A percentile compares a stretch with the other conserved stretches of the same genome.
phyloP scores from a whole-genome alignment of 2,797 vertebrate genomes.

The Buceros bicornis region DNA sequence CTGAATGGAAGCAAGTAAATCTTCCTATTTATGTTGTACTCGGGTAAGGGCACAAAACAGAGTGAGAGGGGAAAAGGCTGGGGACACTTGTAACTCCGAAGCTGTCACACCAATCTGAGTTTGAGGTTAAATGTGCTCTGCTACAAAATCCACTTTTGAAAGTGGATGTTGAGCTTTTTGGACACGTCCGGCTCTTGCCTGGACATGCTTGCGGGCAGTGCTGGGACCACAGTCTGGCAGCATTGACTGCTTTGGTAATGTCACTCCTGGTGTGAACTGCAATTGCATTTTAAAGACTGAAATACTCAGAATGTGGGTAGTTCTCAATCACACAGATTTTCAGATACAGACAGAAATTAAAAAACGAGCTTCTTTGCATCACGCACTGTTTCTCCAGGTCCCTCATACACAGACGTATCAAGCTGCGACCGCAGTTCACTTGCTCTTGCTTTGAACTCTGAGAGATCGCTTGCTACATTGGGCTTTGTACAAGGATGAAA shows the following conservation, averaged over 20 bases:
- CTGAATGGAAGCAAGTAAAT: not conserved
- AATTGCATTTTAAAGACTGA: not conserved
- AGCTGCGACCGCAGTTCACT: not conserved
- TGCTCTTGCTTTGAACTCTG: not conserved
- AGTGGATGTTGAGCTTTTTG: not conserved
- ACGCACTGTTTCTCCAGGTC: not conserved
- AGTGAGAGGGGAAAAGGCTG: not conserved
- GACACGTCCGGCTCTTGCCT: not conserved
- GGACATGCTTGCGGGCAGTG: accelerated
- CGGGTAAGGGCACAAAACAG: accelerated
- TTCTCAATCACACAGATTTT: not conserved
- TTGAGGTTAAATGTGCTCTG: not conserved
- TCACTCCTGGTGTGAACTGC: not conserved
- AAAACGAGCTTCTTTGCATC: not conserved
- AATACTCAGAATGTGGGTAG: not conserved
- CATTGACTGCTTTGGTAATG: not conserved
- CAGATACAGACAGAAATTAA: not conserved
- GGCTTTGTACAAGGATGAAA: not conserved
- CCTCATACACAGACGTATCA: not conserved
- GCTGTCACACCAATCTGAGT: not conserved
- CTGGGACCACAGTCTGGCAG: not conserved
- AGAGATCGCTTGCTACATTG: not conserved
- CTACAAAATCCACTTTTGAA: not conserved
- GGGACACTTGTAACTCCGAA: not conserved
- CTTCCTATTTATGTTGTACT: not conserved